Conservation (phyloP, 2,888 invertebrate species). For the Matsumyia berberina region DNA sequence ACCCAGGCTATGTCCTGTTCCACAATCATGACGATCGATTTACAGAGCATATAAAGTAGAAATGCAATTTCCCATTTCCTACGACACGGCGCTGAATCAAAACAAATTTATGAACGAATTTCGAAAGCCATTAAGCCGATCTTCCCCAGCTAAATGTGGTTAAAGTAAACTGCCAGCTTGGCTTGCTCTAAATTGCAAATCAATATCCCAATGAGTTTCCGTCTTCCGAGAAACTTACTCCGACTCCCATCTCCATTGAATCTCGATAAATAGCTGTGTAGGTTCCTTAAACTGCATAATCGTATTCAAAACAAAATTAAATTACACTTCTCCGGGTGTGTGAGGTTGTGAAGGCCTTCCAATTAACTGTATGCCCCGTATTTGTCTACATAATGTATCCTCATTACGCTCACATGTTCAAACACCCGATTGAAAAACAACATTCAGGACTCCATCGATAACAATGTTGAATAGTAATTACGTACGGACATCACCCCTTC, state of each 20-base stretch:
- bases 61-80: too few species aligned
- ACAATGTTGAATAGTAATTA: slow-evolving; percentile 34
- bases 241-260: slow-evolving; percentile 3
- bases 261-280: neutral
- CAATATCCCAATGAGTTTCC: neutral
- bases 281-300: neutral
- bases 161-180: neutral
- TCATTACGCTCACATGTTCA: neutral
- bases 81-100: too few species aligned
- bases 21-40: too few species aligned
- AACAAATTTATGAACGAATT: too few species aligned
- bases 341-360: neutral
- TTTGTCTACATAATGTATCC: slow-evolving; percentile 17
- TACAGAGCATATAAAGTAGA: too few species aligned
- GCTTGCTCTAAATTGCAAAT: slow-evolving; percentile 5
- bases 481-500: neutral
- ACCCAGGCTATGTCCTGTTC: too few species aligned
- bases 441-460: slow-evolving; percentile 6
- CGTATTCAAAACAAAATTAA: neutral
- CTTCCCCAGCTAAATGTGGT: neutral
- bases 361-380: slow-evolving; percentile 1
- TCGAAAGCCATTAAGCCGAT: neutral
- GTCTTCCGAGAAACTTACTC: slow-evolving; percentile 15
- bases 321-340: neutral
- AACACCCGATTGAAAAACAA: neutral